Evolutionary conservation across 2,113 vertebrate species (phyloP), one percentile per base, ranked within the genome.

Genomic region (Anarhynchus alexandrinus): DNA sequence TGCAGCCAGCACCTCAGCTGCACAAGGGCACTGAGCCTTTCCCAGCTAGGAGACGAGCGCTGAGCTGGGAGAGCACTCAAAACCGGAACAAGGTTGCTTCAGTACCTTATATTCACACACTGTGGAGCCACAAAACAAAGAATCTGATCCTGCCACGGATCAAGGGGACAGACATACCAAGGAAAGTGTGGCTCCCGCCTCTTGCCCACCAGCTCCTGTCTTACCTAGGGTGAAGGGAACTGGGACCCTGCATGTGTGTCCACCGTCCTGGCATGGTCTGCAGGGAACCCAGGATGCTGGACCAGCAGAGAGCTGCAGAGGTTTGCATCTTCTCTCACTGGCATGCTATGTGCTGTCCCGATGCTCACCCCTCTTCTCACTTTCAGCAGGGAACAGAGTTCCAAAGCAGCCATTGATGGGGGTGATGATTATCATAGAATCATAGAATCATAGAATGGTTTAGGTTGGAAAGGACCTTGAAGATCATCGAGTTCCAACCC

Each of bases 101-200:
- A 9, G 30, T 16, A 22, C 30, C n/a, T 55, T 43, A 8, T 32
- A 32, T 14, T 32, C 49, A 10, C 1, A 0, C 30, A 8, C 4
- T 4, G 17, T 26, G 64, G 55, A 62, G n/a, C n/a, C 47, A 25
- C 42, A 21, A 22, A 26, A 15, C n/a, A 18, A 36, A 16, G 36
- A 61, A 8, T 36, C 71, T 49, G 64, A 30, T 42, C 30, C 64
- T 49, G 47, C 47, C 30, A 2, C 4, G 54, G 29, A 15, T 62
- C 34, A 8, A 62, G 55, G 80, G 40, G 40, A 47, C 62, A 9
- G 29, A 5, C 19, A 6, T 14, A 20, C 34, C 40, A 14, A n/a
- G 64, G 30, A n/a, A 61, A 16, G 5, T 5, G 4, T 32, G 27
- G 54, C 45, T 67, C 54, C 38, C 19, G 2, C 27, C 45, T 54